phyloP scores from a whole-genome alignment of 2,113 vertebrate species.

The Calidris pygmaea region DNA sequence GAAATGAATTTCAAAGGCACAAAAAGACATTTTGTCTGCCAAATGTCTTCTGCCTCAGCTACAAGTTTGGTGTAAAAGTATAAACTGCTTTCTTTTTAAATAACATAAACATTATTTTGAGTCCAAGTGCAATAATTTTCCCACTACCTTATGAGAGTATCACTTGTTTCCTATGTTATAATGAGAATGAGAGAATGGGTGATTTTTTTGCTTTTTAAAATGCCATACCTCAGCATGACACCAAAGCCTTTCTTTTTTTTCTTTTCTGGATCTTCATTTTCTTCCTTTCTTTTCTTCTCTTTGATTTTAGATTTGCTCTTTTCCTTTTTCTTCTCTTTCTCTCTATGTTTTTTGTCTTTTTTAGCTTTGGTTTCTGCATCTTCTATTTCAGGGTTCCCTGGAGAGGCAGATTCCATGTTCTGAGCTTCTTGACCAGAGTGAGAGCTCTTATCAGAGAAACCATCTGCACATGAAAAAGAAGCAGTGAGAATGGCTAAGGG shows the following conservation, averaged over 20 bases:
- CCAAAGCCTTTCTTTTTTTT: slow-evolving; percentile 92
- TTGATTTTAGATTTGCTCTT: slow-evolving; percentile 85
- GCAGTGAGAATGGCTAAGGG: slow-evolving; percentile 4
- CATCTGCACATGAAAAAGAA: slow-evolving; percentile 76
- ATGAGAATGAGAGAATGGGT: background rate
- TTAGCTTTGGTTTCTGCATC: slow-evolving; percentile 77
- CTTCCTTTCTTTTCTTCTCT: slow-evolving; percentile 88
- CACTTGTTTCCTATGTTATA: background rate
- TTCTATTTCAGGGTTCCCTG: slow-evolving; percentile 72
- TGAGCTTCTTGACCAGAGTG: slow-evolving; percentile 84
- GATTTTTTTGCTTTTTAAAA: background rate
- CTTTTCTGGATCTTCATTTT: slow-evolving; percentile 86
- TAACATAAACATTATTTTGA: slow-evolving; percentile 67
- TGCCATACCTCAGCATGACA: slow-evolving; percentile 85
- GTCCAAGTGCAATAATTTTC: slow-evolving; percentile 60
- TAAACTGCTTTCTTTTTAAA: slow-evolving; percentile 69
- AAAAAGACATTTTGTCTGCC: slow-evolving; percentile 65
- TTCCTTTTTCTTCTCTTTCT: slow-evolving; percentile 88
- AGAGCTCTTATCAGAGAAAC: slow-evolving; percentile 88
- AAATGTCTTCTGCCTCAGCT: slow-evolving; percentile 65
- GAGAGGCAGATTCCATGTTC: slow-evolving; percentile 78
- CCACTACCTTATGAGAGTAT: background rate
- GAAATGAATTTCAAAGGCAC: slow-evolving; percentile 66
- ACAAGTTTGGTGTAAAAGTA: slow-evolving; percentile 66
- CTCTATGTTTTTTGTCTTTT: slow-evolving; percentile 83